A percentile compares a stretch with the other conserved stretches of the same genome.
Evolutionary conservation across 2,797 vertebrate species (phyloP).

Genomic region (Mus spretus): DNA sequence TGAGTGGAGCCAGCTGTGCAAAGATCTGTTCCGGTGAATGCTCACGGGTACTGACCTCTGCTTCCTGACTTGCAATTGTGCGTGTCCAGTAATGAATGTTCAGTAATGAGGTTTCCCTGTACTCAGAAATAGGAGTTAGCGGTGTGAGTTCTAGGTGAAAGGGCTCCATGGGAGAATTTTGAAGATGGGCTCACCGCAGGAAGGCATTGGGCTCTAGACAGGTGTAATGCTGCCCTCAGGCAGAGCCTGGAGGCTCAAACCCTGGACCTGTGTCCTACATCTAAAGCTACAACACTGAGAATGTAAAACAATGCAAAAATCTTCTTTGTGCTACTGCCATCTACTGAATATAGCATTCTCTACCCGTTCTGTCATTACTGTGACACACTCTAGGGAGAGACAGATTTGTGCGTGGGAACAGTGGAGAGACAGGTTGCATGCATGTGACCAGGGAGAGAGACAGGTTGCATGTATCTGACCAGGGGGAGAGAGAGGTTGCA

Average conservation of each 20-base stretch:
- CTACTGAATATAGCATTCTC: constrained; percentile 19
- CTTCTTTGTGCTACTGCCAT: constrained; percentile 68
- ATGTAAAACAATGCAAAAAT: neutral
- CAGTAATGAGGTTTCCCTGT: neutral
- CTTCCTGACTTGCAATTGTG: neutral
- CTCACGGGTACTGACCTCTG: neutral
- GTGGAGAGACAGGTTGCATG: neutral
- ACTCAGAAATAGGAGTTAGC: neutral
- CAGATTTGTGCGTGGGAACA: neutral
- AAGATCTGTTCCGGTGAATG: neutral
- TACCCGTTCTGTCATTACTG: neutral
- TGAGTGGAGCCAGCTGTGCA: neutral
- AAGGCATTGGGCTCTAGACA: neutral
- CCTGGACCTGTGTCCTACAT: neutral
- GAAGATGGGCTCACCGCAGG: neutral
- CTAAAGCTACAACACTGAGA: neutral
- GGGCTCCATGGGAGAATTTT: neutral
- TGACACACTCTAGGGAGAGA: neutral
- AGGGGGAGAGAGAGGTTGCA: neutral
- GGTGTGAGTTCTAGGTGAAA: neutral
- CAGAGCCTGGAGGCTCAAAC: neutral
- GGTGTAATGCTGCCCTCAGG: neutral
- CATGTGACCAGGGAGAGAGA: neutral
- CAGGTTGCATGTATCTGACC: neutral
- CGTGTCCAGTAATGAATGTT: neutral